Evolutionary conservation across 1,140 invertebrate species (phyloP).

Genomic region (Dendrolimus punctatus): DNA sequence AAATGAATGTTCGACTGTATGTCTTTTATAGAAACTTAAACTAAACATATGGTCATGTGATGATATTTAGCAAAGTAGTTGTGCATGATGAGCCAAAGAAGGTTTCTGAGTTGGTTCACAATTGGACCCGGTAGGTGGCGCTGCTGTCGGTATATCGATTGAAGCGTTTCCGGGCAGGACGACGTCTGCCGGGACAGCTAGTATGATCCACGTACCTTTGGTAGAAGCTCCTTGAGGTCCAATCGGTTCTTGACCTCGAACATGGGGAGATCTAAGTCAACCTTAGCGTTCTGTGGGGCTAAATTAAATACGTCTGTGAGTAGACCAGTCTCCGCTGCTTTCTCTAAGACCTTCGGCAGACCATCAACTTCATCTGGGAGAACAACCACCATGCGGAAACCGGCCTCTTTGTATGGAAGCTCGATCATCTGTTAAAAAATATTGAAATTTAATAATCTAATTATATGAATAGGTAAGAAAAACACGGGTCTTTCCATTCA

Average conservation of each 20-base stretch:
- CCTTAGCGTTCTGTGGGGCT: conserved; percentile 7
- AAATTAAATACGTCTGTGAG: conserved; percentile 23
- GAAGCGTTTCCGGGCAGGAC: no score
- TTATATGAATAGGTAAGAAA: no score
- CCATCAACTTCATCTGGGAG: conserved; percentile 32
- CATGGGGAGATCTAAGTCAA: conserved; percentile 30
- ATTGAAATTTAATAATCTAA: neutral
- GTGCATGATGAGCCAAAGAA: no score
- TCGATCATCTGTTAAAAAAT: conserved; percentile 29
- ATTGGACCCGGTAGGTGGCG: no score
- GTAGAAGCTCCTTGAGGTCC: conserved; percentile 26
- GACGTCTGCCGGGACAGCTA: no score
- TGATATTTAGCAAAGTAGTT: no score
- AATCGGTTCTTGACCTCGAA: conserved; percentile 27
- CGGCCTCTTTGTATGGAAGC: conserved; percentile 32
- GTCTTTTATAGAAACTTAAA: no score
- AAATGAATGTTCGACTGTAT: no score
- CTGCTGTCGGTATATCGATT: no score
- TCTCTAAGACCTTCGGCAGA: conserved; percentile 23
- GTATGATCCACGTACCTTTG: conserved; percentile 24
- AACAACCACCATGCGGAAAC: conserved; percentile 37
- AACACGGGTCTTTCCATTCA: no score
- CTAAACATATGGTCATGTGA: no score
- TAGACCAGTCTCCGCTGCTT: conserved; percentile 24
- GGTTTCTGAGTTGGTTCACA: no score